Evolutionary conservation across 2,888 invertebrate species (phyloP), one percentile per base, ranked within the genome.

Genomic region (Caenorhabditis macrosperma): DNA sequence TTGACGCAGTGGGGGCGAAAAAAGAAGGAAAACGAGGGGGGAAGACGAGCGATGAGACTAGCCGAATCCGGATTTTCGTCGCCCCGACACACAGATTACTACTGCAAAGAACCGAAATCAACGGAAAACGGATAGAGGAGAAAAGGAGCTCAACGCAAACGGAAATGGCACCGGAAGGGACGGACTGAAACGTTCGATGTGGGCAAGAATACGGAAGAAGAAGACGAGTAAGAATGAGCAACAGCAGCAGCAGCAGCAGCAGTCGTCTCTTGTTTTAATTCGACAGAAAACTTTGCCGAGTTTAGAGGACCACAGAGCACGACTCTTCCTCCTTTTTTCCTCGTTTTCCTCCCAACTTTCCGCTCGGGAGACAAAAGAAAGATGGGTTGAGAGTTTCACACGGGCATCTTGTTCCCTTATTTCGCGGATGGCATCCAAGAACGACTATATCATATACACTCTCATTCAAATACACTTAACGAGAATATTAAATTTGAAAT

Each of bases 261-360:
- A n/a, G n/a, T n/a, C n/a, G n/a, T n/a, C n/a, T n/a, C n/a, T n/a
- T 17, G 57, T 35, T 57, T 57, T 28, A 57, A 57, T 57, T 57
- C 59, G 15, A 7, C 59, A 59, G 20, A 10, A 33, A 10, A 33
- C 5, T 33, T 33, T 33, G 33, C 10, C 33, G 33, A 7, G 17
- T 28, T 30, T 17, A 17, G 55, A 17, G 20, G 22, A 38, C 10
- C 35, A 61, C 20, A 44, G 61, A 61, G 61, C 30, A 38, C 17
- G n/a, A 2, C 48, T 48, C 10, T 22, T 24, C 24, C 7, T 48
- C 10, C 20, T 17, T 7, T 20, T 46, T 7, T 28, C 52, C n/a
- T 28, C 52, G n/a, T 28, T 52, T 46, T 46, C 46, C 20, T 17
- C 1, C 46, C 7, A 17, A 46, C 46, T 46, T 46, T 7, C 17